These are phyloP conservation scores for Prunella himalayana DNA, from an alignment of 2,113 vertebrate species.

Conservation along the genomic window DNA sequence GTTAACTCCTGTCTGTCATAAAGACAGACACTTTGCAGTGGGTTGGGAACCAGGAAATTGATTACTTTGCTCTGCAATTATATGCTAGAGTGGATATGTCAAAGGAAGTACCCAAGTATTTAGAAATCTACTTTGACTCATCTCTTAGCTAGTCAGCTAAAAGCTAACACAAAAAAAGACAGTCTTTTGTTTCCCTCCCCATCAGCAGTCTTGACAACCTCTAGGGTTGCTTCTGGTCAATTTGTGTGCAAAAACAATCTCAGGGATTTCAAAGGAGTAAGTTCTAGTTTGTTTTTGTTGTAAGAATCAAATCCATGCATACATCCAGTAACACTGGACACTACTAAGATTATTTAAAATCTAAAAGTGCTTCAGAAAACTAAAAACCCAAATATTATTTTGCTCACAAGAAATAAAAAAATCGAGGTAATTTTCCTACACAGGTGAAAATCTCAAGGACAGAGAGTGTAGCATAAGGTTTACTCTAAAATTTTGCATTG, in stretches of 20 bases:
- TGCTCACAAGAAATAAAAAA: background rate
- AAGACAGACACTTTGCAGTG: background rate
- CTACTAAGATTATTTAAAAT: background rate
- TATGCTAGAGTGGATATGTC: background rate
- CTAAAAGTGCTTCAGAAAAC: background rate
- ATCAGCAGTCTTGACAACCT: background rate
- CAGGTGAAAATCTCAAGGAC: background rate
- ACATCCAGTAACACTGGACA: background rate
- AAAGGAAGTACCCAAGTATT: background rate
- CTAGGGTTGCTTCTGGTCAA: background rate
- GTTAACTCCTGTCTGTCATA: background rate
- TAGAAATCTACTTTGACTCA: conserved; percentile 17
- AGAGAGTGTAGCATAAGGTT: background rate
- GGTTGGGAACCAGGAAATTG: background rate
- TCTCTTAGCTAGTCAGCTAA: background rate
- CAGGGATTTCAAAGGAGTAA: background rate
- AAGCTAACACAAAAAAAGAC: background rate
- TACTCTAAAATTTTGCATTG: fast-evolving
- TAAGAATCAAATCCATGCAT: background rate
- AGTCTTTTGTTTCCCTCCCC: background rate
- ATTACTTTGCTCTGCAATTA: background rate
- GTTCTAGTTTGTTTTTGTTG: background rate
- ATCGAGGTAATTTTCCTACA: background rate
- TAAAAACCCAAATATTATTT: background rate
- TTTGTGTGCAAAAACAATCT: background rate